Evolutionary conservation across 2,113 vertebrate genomes (phyloP).

Genomic region (Clarias gariepinus): DNA sequence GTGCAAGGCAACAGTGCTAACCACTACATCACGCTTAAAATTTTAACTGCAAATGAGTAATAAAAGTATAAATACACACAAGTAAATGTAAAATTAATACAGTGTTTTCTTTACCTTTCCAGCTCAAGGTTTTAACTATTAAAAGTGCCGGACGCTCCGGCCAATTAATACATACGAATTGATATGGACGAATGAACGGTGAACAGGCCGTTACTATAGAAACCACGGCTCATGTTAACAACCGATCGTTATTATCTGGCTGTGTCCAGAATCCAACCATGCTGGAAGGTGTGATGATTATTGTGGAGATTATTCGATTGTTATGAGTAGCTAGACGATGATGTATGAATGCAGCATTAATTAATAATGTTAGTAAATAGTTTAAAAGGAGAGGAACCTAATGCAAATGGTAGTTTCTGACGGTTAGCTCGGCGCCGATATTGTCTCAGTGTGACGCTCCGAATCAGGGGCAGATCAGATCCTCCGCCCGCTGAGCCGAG

Average conservation of each 20-base stretch:
- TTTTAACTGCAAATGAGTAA: no score
- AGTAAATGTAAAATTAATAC: no score
- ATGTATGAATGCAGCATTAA: background rate
- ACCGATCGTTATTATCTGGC: no score
- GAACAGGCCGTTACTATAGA: background rate
- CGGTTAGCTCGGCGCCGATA: background rate
- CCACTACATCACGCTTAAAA: no score
- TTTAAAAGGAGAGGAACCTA: background rate
- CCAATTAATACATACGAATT: no score
- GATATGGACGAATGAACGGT: no score
- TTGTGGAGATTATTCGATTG: no score
- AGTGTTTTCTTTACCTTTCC: no score
- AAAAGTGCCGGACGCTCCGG: no score
- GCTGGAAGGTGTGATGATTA: background rate
- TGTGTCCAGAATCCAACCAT: background rate
- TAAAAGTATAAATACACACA: no score
- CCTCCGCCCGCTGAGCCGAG: conserved; percentile 7
- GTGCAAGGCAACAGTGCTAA: no score
- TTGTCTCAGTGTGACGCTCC: background rate
- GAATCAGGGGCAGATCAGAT: conserved; percentile 37
- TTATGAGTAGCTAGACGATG: background rate
- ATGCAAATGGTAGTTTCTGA: background rate
- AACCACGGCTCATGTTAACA: background rate
- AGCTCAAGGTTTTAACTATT: no score
- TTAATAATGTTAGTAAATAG: background rate